Conservation (phyloP, 2,888 invertebrate species). For the Limnephilus rhombicus region DNA sequence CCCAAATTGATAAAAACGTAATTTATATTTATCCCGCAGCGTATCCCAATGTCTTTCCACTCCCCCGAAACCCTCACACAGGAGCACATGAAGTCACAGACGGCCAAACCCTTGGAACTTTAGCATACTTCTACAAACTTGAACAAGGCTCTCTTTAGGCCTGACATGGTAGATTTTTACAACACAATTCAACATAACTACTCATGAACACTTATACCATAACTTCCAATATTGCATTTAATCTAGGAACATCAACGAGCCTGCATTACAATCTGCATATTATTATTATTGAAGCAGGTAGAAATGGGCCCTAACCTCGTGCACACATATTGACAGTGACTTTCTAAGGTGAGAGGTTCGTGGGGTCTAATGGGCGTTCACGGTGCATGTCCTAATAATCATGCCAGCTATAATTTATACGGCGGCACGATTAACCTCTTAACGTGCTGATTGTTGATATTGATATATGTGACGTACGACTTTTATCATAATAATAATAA, state of each 20-base stretch:
- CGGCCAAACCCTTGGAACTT: too few relatives aligned
- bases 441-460: neutral
- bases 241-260: neutral
- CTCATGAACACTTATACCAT: too few relatives aligned
- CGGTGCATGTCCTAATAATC: neutral
- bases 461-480: neutral
- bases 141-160: too few relatives aligned
- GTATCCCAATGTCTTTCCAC: too few relatives aligned
- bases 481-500: neutral
- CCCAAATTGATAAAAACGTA: too few relatives aligned
- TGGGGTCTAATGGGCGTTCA: neutral
- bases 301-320: neutral
- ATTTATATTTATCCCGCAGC: too few relatives aligned
- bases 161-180: too few relatives aligned
- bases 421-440: neutral
- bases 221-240: neutral
- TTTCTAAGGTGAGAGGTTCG: slow-evolving; percentile 14
- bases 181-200: too few relatives aligned
- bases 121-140: too few relatives aligned
- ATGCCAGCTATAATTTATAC: neutral
- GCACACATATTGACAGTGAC: slow-evolving; percentile 21
- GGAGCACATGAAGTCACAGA: too few relatives aligned
- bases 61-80: too few relatives aligned
- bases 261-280: neutral
- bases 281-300: neutral